Evolutionary conservation across 2,797 vertebrate genomes (phyloP).

Genomic region (Microctenopoma steveboyesi): DNA sequence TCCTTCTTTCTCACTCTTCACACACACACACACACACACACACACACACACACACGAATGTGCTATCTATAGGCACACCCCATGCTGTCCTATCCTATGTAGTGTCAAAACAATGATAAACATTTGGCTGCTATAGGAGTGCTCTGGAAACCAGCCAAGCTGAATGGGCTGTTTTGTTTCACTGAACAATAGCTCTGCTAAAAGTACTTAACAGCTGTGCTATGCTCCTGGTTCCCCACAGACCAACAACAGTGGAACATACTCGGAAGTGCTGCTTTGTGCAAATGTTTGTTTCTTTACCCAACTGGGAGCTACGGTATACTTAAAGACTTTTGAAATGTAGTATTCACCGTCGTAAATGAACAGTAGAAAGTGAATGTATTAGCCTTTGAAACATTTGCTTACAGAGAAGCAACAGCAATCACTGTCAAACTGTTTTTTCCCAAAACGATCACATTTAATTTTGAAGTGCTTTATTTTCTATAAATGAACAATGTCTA

Average conservation of each 20-base stretch:
- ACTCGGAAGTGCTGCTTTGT: conserved; percentile 67
- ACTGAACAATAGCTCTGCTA: conserved; percentile 80
- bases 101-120: conserved; percentile 84
- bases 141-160: conserved; percentile 81
- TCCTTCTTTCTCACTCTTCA: conserved; percentile 1
- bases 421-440: background rate
- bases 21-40: no score
- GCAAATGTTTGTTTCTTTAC: conserved; percentile 69
- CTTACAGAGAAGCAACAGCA: background rate
- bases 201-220: conserved; percentile 84
- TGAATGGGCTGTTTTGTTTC: conserved; percentile 82
- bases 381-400: background rate
- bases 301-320: conserved; percentile 48
- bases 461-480: conserved; percentile 5
- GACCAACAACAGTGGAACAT: conserved; percentile 65
- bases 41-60: conserved; percentile 19
- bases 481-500: background rate
- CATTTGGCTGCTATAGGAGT: conserved; percentile 80
- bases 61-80: conserved; percentile 74
- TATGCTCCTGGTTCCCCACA: conserved; percentile 69
- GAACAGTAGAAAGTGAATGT: conserved; percentile 6
- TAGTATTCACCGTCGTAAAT: conserved; percentile 30
- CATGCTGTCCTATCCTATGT: conserved; percentile 77
- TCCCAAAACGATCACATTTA: no score
- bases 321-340: conserved; percentile 44